phyloP scores from a whole-genome alignment of 2,113 vertebrate species.

The Carassius gibelio region DNA sequence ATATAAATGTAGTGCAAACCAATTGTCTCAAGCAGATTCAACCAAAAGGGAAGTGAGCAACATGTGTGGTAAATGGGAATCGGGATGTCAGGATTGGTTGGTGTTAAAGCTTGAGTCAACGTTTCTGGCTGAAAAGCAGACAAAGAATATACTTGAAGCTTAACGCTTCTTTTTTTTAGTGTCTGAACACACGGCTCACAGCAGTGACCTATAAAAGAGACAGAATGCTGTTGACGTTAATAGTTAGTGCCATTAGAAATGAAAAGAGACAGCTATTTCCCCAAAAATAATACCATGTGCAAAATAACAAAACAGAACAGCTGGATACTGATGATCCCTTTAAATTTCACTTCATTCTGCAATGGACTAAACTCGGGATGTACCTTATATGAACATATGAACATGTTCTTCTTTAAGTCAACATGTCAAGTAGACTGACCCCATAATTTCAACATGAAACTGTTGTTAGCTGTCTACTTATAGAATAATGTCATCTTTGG shows the following conservation, averaged over 20 bases:
- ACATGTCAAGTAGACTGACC: not conserved
- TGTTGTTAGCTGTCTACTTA: slow-evolving; percentile 11
- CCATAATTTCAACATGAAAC: not conserved
- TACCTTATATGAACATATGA: not conserved
- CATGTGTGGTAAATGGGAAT: slow-evolving; percentile 22
- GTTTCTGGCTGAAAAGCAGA: slow-evolving; percentile 38
- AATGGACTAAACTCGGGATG: not conserved
- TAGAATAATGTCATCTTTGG: not conserved
- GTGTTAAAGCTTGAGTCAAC: slow-evolving; percentile 46
- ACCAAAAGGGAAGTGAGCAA: slow-evolving; percentile 41
- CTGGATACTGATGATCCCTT: not conserved
- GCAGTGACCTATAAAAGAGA: slow-evolving; percentile 18
- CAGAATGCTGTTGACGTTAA: not conserved
- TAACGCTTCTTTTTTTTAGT: not conserved
- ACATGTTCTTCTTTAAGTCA: not conserved
- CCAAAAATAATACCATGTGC: not conserved
- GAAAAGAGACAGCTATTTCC: slow-evolving; percentile 18
- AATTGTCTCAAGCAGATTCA: slow-evolving; percentile 46
- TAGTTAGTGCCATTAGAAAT: slow-evolving; percentile 21
- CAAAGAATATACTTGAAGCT: slow-evolving; percentile 18
- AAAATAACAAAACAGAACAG: slow-evolving; percentile 8
- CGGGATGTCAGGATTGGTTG: slow-evolving; percentile 57
- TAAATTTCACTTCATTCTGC: not conserved
- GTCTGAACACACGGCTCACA: not conserved
- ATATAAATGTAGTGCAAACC: not conserved